These are phyloP conservation scores for Ostrea edulis DNA, from an alignment of 1,140 invertebrate species.

Conservation along the genomic window DNA sequence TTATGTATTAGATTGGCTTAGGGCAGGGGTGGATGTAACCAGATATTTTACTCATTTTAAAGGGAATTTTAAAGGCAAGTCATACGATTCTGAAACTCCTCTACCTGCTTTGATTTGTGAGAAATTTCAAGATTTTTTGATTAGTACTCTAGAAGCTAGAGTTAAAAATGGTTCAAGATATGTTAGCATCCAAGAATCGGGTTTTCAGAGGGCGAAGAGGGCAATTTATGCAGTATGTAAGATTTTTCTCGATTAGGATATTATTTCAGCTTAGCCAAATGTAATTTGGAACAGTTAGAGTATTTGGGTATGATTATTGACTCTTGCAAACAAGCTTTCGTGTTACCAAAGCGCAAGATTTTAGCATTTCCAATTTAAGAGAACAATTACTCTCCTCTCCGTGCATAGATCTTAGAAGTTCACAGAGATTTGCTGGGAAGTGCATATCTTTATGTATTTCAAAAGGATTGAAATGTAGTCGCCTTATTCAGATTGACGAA, in stretches of 20 bases:
- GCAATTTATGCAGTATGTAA: too few relatives aligned
- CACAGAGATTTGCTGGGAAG: conserved; percentile 44
- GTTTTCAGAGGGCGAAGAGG: too few relatives aligned
- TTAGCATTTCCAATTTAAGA: background rate
- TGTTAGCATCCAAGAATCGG: background rate
- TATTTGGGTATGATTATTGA: conserved; percentile 53
- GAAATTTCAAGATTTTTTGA: too few relatives aligned
- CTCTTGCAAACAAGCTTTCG: conserved; percentile 42
- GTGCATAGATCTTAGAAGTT: conserved; percentile 4
- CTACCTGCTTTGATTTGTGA: too few relatives aligned
- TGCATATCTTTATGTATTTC: conserved; percentile 45
- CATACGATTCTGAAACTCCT: too few relatives aligned
- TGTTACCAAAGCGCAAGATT: conserved; percentile 47
- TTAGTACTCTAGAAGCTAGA: too few relatives aligned
- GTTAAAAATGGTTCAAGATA: too few relatives aligned
- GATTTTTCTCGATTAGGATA: conserved; percentile 43
- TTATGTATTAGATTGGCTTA: too few relatives aligned
- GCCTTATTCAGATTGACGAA: background rate
- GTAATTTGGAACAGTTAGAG: conserved; percentile 11
- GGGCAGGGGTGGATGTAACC: too few relatives aligned
- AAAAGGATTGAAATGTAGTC: background rate
- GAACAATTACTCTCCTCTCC: background rate
- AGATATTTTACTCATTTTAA: too few relatives aligned
- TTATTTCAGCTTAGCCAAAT: conserved; percentile 22
- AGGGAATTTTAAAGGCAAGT: too few relatives aligned